These are phyloP conservation scores for Nephrotoma flavescens DNA, from an alignment of 2,888 invertebrate species.

Conservation along the genomic window DNA sequence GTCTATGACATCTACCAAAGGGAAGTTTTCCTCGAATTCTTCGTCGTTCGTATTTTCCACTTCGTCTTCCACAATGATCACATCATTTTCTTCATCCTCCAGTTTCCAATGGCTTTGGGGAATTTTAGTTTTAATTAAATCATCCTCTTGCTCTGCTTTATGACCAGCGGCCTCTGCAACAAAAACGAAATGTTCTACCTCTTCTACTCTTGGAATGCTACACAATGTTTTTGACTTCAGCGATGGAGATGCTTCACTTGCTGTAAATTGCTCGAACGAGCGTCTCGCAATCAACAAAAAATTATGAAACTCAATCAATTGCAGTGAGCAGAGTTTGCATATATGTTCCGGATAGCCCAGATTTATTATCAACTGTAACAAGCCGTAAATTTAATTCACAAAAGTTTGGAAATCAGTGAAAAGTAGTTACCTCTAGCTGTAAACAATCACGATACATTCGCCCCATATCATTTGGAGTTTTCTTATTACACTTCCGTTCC, in stretches of 20 bases:
- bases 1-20: no score
- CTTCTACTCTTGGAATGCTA: neutral
- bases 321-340: slow-evolving; percentile 20
- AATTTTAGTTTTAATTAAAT: neutral
- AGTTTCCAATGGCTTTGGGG: no score
- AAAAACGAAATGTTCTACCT: neutral
- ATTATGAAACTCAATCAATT: slow-evolving; percentile 20
- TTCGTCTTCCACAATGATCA: neutral
- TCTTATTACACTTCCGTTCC: neutral
- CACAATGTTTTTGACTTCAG: neutral
- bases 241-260: neutral
- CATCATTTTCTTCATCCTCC: neutral
- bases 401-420: neutral
- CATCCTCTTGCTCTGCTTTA: neutral
- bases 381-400: neutral
- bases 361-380: slow-evolving; percentile 9
- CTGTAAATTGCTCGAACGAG: slow-evolving; percentile 5
- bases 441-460: neutral
- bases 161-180: neutral
- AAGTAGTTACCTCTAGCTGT: neutral
- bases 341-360: slow-evolving; percentile 16
- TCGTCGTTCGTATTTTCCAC: neutral
- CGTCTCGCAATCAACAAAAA: slow-evolving; percentile 18
- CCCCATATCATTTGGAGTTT: neutral
- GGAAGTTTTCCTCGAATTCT: neutral